Evolutionary conservation across 1,140 invertebrate species (phyloP).

Genomic region (Theocolax elegans): DNA sequence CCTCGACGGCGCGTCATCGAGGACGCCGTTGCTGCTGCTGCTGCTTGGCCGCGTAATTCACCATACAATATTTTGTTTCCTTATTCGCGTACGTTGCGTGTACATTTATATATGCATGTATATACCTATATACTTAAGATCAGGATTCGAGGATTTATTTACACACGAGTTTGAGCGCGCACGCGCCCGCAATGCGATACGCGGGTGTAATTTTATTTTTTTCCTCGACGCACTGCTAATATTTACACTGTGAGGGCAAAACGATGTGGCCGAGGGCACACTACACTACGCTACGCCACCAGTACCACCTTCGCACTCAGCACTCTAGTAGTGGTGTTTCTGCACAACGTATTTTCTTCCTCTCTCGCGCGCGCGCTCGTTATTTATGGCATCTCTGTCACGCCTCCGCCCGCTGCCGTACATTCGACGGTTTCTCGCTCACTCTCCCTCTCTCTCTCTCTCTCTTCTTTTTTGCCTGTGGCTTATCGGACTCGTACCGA

Average conservation of each 20-base stretch:
- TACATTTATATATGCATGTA: too few relatives aligned
- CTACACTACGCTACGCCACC: background rate
- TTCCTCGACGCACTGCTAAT: background rate
- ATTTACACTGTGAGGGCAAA: conserved; percentile 20
- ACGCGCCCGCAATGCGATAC: too few relatives aligned
- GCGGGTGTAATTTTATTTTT: background rate
- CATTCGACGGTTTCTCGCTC: background rate
- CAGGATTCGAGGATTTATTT: too few relatives aligned
- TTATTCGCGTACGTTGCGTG: too few relatives aligned
- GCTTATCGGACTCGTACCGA: background rate
- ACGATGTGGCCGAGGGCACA: too few relatives aligned
- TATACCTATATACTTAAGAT: too few relatives aligned
- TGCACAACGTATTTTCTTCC: conserved; percentile 15
- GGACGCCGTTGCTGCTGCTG: background rate
- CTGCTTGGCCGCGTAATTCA: conserved; percentile 16
- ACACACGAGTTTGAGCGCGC: too few relatives aligned
- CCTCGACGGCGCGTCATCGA: conserved; percentile 24
- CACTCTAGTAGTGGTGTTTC: too few relatives aligned
- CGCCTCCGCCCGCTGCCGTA: conserved; percentile 13
- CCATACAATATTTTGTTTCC: conserved; percentile 14
- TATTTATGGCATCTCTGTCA: conserved; percentile 27
- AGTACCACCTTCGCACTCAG: too few relatives aligned
- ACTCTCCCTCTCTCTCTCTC: conserved; percentile 4
- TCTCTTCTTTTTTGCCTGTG: background rate
- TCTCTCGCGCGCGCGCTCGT: background rate